phyloP scores from a whole-genome alignment of 2,888 invertebrate genomes.

The Chrysolina oricalcia region DNA sequence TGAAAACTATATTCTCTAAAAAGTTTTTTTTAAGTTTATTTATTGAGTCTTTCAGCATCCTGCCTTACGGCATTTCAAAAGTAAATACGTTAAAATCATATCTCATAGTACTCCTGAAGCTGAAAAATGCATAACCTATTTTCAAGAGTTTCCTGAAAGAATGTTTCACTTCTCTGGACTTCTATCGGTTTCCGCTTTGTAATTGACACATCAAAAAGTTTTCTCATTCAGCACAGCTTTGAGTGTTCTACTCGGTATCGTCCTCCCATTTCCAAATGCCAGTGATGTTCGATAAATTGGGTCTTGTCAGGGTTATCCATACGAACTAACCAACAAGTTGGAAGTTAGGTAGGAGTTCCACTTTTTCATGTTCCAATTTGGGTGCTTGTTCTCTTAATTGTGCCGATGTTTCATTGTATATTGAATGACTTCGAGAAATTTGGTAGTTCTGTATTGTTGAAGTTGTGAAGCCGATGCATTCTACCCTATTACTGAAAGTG shows the following conservation, averaged over 20 bases:
- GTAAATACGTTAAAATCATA: too few relatives aligned
- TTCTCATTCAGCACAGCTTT: not conserved
- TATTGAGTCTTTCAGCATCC: too few relatives aligned
- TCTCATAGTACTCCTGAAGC: too few relatives aligned
- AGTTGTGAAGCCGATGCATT: not conserved
- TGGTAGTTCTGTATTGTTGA: not conserved
- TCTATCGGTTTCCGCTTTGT: not conserved
- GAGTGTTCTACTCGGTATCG: not conserved
- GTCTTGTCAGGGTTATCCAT: conserved; percentile 18
- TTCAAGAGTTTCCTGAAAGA: not conserved
- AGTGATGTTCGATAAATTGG: conserved; percentile 13
- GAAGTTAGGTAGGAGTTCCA: not conserved
- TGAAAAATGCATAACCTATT: too few relatives aligned
- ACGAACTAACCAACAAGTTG: conserved; percentile 20
- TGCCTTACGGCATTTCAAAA: too few relatives aligned
- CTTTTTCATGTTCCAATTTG: conserved; percentile 21
- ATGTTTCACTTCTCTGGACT: not conserved
- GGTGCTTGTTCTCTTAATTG: conserved; percentile 12
- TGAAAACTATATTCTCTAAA: too few relatives aligned
- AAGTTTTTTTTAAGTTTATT: too few relatives aligned
- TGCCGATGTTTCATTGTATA: conserved; percentile 7
- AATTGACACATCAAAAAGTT: conserved; percentile 10
- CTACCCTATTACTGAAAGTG: not conserved
- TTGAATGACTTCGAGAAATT: not conserved
- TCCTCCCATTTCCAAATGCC: not conserved